Base-by-base conservation (phyloP, 2,888 invertebrate species). In the Chelonus formosanus region DNA sequence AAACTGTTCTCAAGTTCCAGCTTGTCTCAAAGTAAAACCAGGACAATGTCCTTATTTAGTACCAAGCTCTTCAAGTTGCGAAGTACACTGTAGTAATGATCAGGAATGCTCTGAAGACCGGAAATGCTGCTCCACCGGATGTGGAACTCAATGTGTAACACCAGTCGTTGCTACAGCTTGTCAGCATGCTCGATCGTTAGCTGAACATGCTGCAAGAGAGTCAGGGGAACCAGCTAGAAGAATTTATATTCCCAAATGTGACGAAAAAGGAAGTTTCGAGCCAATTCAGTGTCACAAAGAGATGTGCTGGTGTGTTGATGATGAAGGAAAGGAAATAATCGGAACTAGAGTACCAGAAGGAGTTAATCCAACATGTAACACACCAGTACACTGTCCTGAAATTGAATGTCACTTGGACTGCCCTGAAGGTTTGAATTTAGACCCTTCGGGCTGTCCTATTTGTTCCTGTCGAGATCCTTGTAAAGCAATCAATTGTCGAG, bases 1-100 rank as follows among this genome's bases (percentile, higher is more conserved):
- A 10, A 74, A 78, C n/a, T 84, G 84, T 63, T 83, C 84, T 0
- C 74, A 81, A 0, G 83, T 84, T 3, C 84, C 84, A 2, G 84
- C 81, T 0, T 84, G 84, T 45, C 70, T 83, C 3, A 75, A 79
- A 2, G 75, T 73, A 31, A 82, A 81, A 57, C 88, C 89, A 0
- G 95, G 95, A 0, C 94, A 95, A 75, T 95, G 95, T 77, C 95
- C 94, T 0, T 95, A 92, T 81, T 85, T 94, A 68, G 90, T 94
- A 40, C 94, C 94, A 0, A 85, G 87, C 50, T 85, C 88, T 0
- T 89, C 89, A 3, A 86, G 88, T 57, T 94, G 94, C 77, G 92
- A 93, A 75, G 90, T 92, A 78, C 90, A 92, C 76, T 95, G 95
- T 73, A 89, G 89, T 62, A 89, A 89, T 0, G 94, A 95, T 83